A percentile compares a stretch with the other conserved stretches of the same genome.
Evolutionary conservation across 2,797 vertebrate genomes (phyloP).

Genomic region (Harpagifer antarcticus): DNA sequence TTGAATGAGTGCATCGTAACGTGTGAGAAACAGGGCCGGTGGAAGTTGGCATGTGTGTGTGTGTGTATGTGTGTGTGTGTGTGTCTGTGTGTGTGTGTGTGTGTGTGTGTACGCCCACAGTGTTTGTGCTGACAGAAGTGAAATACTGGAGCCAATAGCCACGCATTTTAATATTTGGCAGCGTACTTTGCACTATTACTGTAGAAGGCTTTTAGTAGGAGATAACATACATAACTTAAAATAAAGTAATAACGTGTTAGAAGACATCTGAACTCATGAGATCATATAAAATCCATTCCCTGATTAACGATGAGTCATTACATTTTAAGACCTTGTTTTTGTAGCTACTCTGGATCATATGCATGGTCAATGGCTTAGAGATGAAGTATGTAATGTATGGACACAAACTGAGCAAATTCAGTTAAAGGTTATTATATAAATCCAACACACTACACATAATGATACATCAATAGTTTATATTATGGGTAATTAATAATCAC

Average conservation of each 20-base stretch:
- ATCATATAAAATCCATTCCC: slow-evolving; percentile 8
- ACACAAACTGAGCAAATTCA: not conserved
- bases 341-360: not conserved
- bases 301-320: not conserved
- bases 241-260: slow-evolving; percentile 42
- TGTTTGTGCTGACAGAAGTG: slow-evolving; percentile 53
- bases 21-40: slow-evolving; percentile 25
- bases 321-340: not conserved
- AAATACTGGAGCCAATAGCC: slow-evolving; percentile 42
- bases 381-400: not conserved
- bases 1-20: slow-evolving; percentile 55
- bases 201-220: slow-evolving; percentile 42
- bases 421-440: not conserved
- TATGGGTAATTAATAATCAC: not conserved
- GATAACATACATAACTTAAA: slow-evolving; percentile 41
- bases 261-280: slow-evolving; percentile 18
- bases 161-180: slow-evolving; percentile 43
- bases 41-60: not conserved
- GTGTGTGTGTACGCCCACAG: not conserved
- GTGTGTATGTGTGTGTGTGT: too few relatives aligned
- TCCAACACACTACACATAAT: not conserved
- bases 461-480: not conserved
- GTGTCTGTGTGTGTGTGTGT: too few relatives aligned
- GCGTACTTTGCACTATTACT: slow-evolving; percentile 25
- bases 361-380: not conserved